phyloP scores from a whole-genome alignment of 2,113 vertebrate genomes.

The Sinocyclocheilus grahami region DNA sequence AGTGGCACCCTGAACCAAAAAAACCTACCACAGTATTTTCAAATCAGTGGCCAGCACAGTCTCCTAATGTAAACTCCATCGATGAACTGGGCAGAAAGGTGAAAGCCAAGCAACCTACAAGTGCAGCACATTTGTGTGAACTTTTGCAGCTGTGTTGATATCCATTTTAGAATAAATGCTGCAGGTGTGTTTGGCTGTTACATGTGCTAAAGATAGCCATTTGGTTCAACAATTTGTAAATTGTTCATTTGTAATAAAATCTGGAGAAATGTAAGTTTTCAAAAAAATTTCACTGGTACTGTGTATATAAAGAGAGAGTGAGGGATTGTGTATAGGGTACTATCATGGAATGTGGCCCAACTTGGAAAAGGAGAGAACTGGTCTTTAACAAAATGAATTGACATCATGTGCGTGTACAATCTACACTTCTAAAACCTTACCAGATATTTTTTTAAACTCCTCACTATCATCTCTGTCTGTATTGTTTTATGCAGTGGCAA shows the following conservation, averaged over 20 bases:
- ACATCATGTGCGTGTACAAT: neutral
- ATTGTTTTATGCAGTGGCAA: too few species aligned
- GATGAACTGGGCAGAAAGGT: neutral
- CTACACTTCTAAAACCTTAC: neutral
- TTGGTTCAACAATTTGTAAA: neutral
- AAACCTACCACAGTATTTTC: neutral
- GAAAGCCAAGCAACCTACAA: neutral
- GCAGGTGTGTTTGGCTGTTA: neutral
- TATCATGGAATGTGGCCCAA: neutral
- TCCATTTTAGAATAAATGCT: neutral
- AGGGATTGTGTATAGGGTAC: neutral
- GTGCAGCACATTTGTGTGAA: neutral
- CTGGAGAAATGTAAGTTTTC: neutral
- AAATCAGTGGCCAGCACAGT: neutral
- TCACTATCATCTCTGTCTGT: too few species aligned
- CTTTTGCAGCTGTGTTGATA: neutral
- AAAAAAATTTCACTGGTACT: neutral
- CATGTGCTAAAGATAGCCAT: neutral
- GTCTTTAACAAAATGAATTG: neutral
- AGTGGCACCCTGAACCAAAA: neutral
- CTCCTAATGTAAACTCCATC: neutral
- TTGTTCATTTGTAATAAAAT: neutral
- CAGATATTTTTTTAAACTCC: too few species aligned
- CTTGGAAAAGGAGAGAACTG: neutral
- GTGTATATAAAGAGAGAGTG: neutral